Base-by-base conservation (phyloP, 2,113 vertebrate species). In the Gnathonemus longibarbis region DNA sequence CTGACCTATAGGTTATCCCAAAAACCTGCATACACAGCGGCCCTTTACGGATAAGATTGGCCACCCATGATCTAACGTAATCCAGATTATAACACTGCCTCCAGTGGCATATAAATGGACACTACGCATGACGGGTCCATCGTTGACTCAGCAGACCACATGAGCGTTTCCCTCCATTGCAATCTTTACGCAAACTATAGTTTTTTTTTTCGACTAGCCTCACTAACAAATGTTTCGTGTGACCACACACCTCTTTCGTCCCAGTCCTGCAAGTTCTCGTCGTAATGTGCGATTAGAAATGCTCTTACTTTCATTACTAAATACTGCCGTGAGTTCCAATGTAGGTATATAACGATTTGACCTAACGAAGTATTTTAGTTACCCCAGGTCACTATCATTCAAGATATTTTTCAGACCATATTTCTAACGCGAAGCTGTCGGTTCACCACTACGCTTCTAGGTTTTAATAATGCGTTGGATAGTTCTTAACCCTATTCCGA, bases 401-500 rank as follows among this genome's bases (percentile, higher is more conserved):
- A 87, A 52, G 85, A 56, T 87, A 52, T 52, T 52, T 87, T 87
- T 87, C 85, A n/a, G 24, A 52, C 85, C 50, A 53, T n/a, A 87
- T 53, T 87, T 87, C 24, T 87, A 31, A 48, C 85, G 27, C 39
- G 13, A 87, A 31, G 49, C 13, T 50, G 85, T 52, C 48, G 46
- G 49, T 50, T 87, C 49, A n/a, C 49, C 21, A 24, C 21, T 58
- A 24, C 7, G 21, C 21, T 58, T 58, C 21, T 4, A 56, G 17
- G 53, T 56, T 17, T 56, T 58, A 58, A 58, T 58, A 58, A 58
- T 58, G 56, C 6, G 21, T 24, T 58, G 56, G 56, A 58, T 58
- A 58, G 56, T 58, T 7, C 21, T 58, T 58, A 58, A 58, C 19
- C 56, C 1, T 58, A 58, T 58, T 58, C 21, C 56, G 6, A 24